Evolutionary conservation across 2,113 vertebrate genomes (phyloP).

Genomic region (Progne subis): DNA sequence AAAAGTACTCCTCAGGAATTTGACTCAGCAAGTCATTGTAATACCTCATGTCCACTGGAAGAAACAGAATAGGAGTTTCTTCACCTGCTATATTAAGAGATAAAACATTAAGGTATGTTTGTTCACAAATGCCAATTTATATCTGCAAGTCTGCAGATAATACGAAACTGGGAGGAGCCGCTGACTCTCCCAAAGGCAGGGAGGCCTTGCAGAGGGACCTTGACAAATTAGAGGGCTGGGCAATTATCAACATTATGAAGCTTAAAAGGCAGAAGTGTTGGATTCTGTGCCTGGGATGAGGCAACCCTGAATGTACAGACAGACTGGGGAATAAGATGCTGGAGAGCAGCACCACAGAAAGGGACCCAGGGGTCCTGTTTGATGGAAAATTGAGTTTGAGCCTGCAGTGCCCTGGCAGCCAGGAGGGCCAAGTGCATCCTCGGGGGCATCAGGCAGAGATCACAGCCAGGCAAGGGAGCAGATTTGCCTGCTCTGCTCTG

Average conservation of each 20-base stretch:
- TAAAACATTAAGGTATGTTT: not conserved
- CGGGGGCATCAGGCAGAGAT: not conserved
- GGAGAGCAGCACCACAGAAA: not conserved
- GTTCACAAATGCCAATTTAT: not conserved
- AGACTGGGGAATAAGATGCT: not conserved
- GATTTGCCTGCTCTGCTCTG: not conserved
- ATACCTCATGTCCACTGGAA: conserved; percentile 81
- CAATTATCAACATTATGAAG: not conserved
- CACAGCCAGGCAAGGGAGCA: accelerated
- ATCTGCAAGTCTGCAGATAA: not conserved
- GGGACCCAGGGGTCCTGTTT: no score
- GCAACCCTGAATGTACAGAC: not conserved
- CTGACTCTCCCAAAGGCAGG: not conserved
- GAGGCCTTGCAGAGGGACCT: not conserved
- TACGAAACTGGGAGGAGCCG: not conserved
- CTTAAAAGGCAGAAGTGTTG: not conserved
- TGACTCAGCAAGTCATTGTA: conserved; percentile 83
- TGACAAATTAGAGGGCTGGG: not conserved
- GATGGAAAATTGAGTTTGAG: not conserved
- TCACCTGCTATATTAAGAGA: not conserved
- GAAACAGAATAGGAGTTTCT: not conserved
- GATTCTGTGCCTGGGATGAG: not conserved
- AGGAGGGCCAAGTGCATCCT: accelerated
- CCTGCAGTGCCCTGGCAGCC: not conserved
- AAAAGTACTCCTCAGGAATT: conserved; percentile 81